Evolutionary conservation across 2,888 invertebrate species (phyloP), one percentile per base, ranked within the genome.

Genomic region (Caenorhabditis sulstoni): DNA sequence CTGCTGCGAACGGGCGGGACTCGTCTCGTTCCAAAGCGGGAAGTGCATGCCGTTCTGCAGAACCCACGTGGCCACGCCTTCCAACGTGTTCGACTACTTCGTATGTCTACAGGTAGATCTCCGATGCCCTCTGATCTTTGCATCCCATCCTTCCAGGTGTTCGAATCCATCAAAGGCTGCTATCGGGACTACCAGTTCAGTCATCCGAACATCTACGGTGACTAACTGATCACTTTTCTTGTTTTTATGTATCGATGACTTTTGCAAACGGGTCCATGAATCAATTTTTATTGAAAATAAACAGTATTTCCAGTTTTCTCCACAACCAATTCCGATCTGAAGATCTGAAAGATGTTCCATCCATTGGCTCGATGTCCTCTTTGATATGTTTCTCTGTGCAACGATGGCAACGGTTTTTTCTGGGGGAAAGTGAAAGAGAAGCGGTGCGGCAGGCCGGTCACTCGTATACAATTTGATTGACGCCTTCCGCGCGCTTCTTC

Each of bases 31-130:
- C 77, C 81, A 82, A 53, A 86, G 86, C 37, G 88, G 88, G 12
- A 86, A 88, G 53, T 89, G 89, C 64, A 85, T 89, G 80, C 85
- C 88, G 16, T 89, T 88, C 78, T 89, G 89, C 61, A 70, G 82
- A 29, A 88, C 89, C 1, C 86, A 89, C 79, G 57, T 83, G 29
- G 82, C 84, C 20, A 87, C 88, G 1, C 88, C 89, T 1, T 79
- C 88, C 2, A 89, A 89, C 57, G 85, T 89, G 9, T 80, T 89
- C 61, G 86, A 86, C 45, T 89, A 89, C 59, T 70, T 89, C n/a
- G 85, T 85, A 3, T 87, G 85, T 49, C 68, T 85, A 9, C 85
- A 86, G 71, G 79, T 77, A 3, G n/a, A n/a, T n/a, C n/a, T 35
- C 14, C 8, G 37, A 41, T 16, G 47, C 16, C 8, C 16, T 18